phyloP scores from a whole-genome alignment of 2,797 vertebrate genomes.

The Darevskia mixta region DNA sequence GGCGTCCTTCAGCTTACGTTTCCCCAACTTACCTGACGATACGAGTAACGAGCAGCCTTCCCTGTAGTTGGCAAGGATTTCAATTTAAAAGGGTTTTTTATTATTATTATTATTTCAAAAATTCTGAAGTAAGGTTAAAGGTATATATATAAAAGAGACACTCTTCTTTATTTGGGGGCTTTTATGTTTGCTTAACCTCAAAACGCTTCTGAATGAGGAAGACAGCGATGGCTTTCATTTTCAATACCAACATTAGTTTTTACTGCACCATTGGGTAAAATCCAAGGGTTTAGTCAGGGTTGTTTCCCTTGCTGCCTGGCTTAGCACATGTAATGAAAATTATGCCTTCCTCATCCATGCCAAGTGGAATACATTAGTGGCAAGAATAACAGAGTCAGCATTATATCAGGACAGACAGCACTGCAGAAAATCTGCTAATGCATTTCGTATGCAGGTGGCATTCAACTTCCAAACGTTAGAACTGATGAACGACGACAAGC shows the following conservation, averaged over 20 bases:
- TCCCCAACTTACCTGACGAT: conserved; percentile 45
- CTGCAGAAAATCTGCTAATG: conserved; percentile 63
- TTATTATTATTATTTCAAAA: not conserved
- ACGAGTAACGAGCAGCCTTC: conserved; percentile 44
- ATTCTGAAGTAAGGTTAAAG: conserved; percentile 45
- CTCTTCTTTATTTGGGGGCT: conserved; percentile 48
- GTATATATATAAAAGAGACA: too few species aligned
- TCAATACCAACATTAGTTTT: conserved; percentile 62
- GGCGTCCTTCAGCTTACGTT: conserved; percentile 58
- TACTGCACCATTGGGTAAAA: conserved; percentile 75
- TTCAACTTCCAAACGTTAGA: conserved; percentile 45
- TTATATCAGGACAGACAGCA: conserved; percentile 69
- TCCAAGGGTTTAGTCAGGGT: conserved; percentile 77
- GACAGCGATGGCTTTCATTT: conserved; percentile 8
- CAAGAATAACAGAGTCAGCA: conserved; percentile 77
- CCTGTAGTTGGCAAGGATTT: conserved; percentile 50
- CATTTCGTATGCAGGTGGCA: conserved; percentile 60
- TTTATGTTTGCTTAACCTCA: conserved; percentile 41
- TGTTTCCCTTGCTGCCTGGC: conserved; percentile 75
- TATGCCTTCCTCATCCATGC: conserved; percentile 69
- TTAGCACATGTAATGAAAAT: conserved; percentile 77
- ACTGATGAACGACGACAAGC: conserved; percentile 58
- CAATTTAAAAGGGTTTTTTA: conserved; percentile 41
- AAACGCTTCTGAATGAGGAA: conserved; percentile 62
- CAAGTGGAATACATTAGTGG: conserved; percentile 73